phyloP scores from a whole-genome alignment of 2,888 invertebrate genomes.

The Toxonevra muliebris region DNA sequence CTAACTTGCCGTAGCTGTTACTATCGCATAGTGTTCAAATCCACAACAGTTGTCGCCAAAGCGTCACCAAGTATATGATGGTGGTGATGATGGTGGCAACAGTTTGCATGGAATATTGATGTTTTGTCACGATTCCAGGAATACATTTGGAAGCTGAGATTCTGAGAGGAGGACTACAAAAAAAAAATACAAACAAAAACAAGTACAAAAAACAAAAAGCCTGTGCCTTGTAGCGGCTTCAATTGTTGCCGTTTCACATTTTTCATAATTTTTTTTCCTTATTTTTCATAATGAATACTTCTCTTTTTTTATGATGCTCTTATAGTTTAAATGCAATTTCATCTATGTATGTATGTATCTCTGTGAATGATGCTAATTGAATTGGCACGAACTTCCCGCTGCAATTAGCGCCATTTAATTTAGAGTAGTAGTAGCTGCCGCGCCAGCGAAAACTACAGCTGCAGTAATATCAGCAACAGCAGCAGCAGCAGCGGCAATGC shows the following conservation, averaged over 20 bases:
- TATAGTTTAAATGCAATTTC: not conserved
- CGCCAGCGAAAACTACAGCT: not conserved
- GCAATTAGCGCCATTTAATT: constrained; percentile 6
- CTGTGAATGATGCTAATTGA: not conserved
- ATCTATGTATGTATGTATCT: not conserved
- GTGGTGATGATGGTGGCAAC: not conserved
- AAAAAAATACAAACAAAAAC: no score
- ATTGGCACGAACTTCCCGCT: constrained; percentile 9
- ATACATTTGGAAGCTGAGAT: constrained; percentile 13
- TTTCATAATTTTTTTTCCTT: no score
- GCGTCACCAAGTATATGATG: not conserved
- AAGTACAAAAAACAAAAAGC: not conserved
- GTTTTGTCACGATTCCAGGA: constrained; percentile 15
- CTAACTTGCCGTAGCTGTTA: not conserved
- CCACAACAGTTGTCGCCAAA: not conserved
- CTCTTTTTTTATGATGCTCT: not conserved
- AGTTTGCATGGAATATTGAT: not conserved
- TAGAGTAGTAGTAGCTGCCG: not conserved
- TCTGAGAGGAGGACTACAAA: not conserved
- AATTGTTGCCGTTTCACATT: no score
- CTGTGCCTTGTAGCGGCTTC: no score
- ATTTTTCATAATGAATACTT: not conserved
- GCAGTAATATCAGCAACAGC: not conserved
- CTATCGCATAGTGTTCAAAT: not conserved
- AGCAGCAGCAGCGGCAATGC: not conserved